Evolutionary conservation across 2,113 vertebrate genomes (phyloP).

Genomic region (Rhinolophus sinicus): DNA sequence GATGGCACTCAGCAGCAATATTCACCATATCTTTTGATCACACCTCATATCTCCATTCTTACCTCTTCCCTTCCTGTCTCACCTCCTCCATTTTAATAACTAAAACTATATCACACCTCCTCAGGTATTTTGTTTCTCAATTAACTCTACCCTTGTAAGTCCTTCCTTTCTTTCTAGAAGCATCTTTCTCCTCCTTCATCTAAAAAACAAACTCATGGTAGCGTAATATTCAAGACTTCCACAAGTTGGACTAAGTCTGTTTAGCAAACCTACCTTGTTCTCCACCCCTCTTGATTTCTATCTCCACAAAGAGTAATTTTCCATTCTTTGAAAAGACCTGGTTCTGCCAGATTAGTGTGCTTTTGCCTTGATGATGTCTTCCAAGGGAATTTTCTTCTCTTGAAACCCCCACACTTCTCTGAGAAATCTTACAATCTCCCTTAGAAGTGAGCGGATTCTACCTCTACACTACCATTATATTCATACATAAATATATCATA

Average conservation of each 20-base stretch:
- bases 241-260: not conserved
- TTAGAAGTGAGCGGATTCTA: not conserved
- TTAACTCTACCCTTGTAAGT: not conserved
- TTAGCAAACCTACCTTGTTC: not conserved
- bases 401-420: not conserved
- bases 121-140: not conserved
- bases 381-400: not conserved
- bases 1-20: no score
- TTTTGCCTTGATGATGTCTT: not conserved
- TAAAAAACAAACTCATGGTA: not conserved
- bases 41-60: not conserved
- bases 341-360: not conserved
- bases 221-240: not conserved
- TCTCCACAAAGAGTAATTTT: not conserved
- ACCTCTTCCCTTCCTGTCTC: not conserved
- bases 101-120: not conserved
- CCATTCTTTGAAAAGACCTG: not conserved
- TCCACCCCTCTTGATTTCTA: not conserved
- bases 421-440: not conserved
- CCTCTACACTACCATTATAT: not conserved
- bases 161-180: not conserved
- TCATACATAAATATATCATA: not conserved
- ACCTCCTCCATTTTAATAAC: not conserved
- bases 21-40: no score
- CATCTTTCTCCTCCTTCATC: not conserved